A percentile compares a stretch with the other conserved stretches of the same genome.
Conservation (phyloP, 2,797 vertebrate genomes). For the Tapera naevia region DNA sequence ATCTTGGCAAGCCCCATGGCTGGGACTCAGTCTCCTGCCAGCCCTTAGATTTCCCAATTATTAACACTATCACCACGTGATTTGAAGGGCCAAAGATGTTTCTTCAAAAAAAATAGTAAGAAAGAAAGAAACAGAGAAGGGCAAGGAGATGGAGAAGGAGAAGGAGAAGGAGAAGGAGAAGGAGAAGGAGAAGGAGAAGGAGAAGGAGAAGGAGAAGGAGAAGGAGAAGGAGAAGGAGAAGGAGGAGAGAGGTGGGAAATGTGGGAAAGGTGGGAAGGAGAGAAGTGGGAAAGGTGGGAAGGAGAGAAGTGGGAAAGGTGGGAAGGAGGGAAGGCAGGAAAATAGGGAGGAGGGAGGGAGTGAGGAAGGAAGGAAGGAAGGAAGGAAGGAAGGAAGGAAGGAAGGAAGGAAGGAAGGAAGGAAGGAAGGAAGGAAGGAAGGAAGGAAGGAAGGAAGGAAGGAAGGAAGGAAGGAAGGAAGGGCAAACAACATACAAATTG, state of each 20-base stretch:
- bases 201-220: too few species aligned
- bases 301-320: neutral
- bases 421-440: neutral
- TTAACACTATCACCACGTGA: neutral
- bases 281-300: too few species aligned
- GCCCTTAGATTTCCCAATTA: neutral
- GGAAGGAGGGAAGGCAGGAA: neutral
- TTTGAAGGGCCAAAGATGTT: neutral
- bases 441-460: neutral
- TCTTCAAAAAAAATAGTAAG: neutral
- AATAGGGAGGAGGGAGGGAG: too few species aligned
- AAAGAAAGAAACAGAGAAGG: neutral
- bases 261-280: too few species aligned
- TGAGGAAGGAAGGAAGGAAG: neutral
- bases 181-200: neutral
- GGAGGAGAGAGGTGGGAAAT: too few species aligned
- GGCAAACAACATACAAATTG: neutral
- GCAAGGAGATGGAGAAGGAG: neutral
- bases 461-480: neutral
- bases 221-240: too few species aligned
- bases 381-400: too few species aligned
- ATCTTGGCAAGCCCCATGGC: neutral
- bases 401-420: neutral
- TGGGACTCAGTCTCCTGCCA: constrained; percentile 16
- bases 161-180: neutral